Base-by-base conservation (phyloP, 2,888 invertebrate species). In the Drosophila maculinotata region DNA sequence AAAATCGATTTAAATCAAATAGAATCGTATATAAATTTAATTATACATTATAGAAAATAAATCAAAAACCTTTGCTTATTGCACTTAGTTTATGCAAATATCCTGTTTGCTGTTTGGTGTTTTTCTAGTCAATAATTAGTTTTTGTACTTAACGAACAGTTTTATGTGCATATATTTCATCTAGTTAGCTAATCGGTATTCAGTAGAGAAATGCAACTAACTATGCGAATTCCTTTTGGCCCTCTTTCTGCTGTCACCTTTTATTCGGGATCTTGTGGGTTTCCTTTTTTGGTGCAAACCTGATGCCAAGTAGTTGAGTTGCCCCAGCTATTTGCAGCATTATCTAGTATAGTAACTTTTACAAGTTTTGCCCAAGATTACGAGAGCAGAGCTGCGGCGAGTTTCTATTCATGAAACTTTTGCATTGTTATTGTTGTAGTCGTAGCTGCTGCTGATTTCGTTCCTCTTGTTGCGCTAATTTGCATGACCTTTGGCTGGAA, bases 261-360 rank as follows among this genome's bases (percentile, higher is more conserved):
- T 69, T 52, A 63, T 72, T 68, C 49, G 49, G 72, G 47, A 41
- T 30, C 49, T 48, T 49, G 38, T 38, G 54, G 52, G 28, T 47
- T 60, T 44, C 51, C n/a, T n/a, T 42, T 12, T 33, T 39, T 36
- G 66, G 36, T 47, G 41, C 35, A 12, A 23, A 28, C 14, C 41
- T 52, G 39, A 45, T 70, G 28, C 28, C 45, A 35, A 51, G 47
- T 17, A 47, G 58, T 26, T 36, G n/a, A n/a, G n/a, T 36, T 20
- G 23, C 36, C 52, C 36, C 47, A 54, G 64, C 79, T 69, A 65
- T 74, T 63, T 20, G 17, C 44, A 69, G 74, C 64, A 74, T 83
- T 83, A 83, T 81, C 80, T 83, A 69, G 78, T 78, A 73, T 83
- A 69, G 78, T 78, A 73, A 80, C 69, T 83, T 83, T 80, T 73